phyloP scores from a whole-genome alignment of 2,888 invertebrate species.

The Noctuana brunneofusca region DNA sequence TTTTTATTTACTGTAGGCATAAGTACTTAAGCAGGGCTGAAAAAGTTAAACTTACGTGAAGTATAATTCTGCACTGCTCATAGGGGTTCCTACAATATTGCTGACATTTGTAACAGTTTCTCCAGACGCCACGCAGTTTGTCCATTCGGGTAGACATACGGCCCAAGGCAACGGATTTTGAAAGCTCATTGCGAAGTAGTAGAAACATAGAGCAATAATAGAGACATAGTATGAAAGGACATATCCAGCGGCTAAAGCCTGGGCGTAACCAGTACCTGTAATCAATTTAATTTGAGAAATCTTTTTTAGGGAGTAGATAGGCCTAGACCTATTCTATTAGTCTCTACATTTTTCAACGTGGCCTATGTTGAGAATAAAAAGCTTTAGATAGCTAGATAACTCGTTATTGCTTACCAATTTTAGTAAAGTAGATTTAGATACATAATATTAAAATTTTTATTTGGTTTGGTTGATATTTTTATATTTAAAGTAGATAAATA shows the following conservation, averaged over 20 bases:
- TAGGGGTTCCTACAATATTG: slow-evolving; percentile 47
- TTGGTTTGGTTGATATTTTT: no score
- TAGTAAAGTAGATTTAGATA: no score
- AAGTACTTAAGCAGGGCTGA: background rate
- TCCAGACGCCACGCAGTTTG: slow-evolving; percentile 67
- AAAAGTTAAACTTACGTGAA: slow-evolving; percentile 70
- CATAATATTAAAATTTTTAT: no score
- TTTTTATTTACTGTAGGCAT: no score
- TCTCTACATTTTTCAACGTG: no score
- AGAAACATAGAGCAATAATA: slow-evolving; percentile 88
- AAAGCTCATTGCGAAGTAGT: slow-evolving; percentile 89
- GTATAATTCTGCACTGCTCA: slow-evolving; percentile 84
- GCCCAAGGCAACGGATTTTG: slow-evolving; percentile 88
- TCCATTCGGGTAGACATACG: slow-evolving; percentile 84
- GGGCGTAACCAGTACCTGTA: slow-evolving; percentile 87
- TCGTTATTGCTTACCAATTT: no score
- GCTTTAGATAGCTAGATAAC: no score
- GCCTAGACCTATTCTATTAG: no score
- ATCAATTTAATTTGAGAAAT: slow-evolving; percentile 29
- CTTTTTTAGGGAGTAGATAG: background rate
- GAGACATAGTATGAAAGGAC: slow-evolving; percentile 90
- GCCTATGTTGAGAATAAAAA: no score
- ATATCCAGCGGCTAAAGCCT: slow-evolving; percentile 83
- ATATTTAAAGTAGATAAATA: no score
- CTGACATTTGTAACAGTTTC: slow-evolving; percentile 43